Base-by-base conservation (phyloP, 2,888 invertebrate species). In the Leucophenga montana region DNA sequence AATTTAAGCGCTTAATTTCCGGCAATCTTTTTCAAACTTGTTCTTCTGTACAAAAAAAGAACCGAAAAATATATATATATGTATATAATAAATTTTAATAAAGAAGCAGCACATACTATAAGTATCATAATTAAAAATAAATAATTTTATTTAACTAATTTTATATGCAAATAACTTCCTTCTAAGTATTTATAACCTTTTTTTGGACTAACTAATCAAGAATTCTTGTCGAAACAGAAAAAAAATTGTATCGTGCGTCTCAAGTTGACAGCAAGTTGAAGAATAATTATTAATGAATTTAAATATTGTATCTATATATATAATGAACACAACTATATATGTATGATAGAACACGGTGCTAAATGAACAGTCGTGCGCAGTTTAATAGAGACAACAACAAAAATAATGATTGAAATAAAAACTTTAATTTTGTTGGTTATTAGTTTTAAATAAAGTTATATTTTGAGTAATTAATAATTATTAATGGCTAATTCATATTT, bases 121-220 rank as follows among this genome's bases (percentile, higher is more conserved):
- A 39, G 39, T 33, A 66, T 44, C 66, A 66, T 66, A 66, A 66
- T 66, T 66, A 54, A 66, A 66, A 66, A 54, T 66, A 53, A n/a
- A 53, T 66, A 14, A 50, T 54, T 54, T 48, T 54, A 39, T 16
- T 66, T 66, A 27, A 18, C 39, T 66, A 13, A 72, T 74, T 70
- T 68, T 68, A 67, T 39, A 68, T 61, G 61, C 68, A 73, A 78
- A 78, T 78, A 68, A 78, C 78, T 78, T 78, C 78, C 77, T 61
- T 9, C 39, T 61, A 39, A 39, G 11, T 39, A 11, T 39, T 5
- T 27, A 27, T 27, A 27, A 27, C 2, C 27, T 27, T 11, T 39
- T 39, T 39, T 39, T 39, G 39, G 39, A 39, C 11, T 11, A 39
- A 39, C 39, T 3, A 39, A 39, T 27, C 27, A 39, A 39, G 39